Percentiles rank a stretch among this genome's conserved stretches.
These are phyloP conservation scores for Ryuthela nishihirai DNA, from an alignment of 2,888 invertebrate species.

Conservation along the genomic window DNA sequence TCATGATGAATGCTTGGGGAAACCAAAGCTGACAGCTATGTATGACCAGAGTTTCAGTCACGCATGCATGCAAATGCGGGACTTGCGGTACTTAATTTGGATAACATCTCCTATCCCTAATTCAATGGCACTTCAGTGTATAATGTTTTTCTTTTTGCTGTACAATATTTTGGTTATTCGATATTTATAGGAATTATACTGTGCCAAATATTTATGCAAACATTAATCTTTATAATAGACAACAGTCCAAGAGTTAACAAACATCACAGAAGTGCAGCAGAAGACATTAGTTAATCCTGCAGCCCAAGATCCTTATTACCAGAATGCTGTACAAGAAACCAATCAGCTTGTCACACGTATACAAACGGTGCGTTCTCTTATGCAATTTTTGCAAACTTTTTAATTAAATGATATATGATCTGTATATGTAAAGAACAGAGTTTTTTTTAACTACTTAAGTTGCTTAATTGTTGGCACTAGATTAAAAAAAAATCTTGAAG, in stretches of 20 bases:
- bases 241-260: constrained; percentile 21
- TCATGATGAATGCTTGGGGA: too few species aligned
- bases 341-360: constrained; percentile 18
- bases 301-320: constrained; percentile 13
- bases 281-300: constrained; percentile 21
- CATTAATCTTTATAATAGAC: constrained; percentile 3
- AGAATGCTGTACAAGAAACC: constrained; percentile 16
- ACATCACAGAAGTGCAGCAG: constrained; percentile 16
- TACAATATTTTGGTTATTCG: too few species aligned
- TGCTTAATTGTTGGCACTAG: neutral
- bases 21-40: too few species aligned
- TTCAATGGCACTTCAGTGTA: too few species aligned
- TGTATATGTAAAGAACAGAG: neutral
- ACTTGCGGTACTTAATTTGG: too few species aligned
- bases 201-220: neutral
- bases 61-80: too few species aligned
- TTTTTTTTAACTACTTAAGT: neutral
- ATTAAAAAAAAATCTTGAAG: neutral
- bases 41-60: too few species aligned
- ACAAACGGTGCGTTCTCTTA: constrained; percentile 13
- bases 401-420: neutral
- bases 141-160: too few species aligned
- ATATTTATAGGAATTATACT: too few species aligned
- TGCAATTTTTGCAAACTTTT: neutral
- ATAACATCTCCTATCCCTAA: too few species aligned